Conservation (phyloP, 2,797 vertebrate species). For the Scarus forsteni region DNA sequence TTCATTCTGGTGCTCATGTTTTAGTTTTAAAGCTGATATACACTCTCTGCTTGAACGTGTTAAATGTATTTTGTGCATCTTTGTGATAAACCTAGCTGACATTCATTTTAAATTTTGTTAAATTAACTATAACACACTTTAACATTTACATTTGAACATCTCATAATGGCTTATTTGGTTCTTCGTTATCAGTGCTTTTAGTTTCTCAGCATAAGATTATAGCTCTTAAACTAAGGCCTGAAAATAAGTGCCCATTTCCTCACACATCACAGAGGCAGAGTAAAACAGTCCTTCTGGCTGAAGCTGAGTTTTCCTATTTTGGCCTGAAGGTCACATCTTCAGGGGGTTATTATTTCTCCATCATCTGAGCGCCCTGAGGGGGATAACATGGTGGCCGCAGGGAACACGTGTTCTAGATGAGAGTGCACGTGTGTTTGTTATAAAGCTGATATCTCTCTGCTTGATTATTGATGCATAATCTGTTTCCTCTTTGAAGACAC, state of each 20-base stretch:
- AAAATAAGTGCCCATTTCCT: constrained; percentile 13
- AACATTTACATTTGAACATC: too few species aligned
- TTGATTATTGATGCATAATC: neutral
- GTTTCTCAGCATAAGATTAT: too few species aligned
- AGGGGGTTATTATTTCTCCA: constrained; percentile 27
- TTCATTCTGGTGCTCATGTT: too few species aligned
- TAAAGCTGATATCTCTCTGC: neutral
- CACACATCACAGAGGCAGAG: neutral
- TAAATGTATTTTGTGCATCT: too few species aligned
- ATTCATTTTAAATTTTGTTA: too few species aligned
- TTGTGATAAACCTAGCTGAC: too few species aligned
- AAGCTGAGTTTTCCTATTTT: constrained; percentile 9
- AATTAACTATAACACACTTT: too few species aligned
- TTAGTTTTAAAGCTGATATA: too few species aligned
- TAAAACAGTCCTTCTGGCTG: neutral
- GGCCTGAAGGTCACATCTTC: constrained; percentile 40
- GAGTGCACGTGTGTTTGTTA: constrained; percentile 8
- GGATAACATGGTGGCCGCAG: constrained; percentile 15
- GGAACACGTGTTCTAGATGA: constrained; percentile 12
- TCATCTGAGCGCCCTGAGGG: constrained; percentile 18
- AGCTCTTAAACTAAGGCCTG: neutral
- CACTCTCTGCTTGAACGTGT: too few species aligned
- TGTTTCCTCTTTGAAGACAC: constrained; percentile 26
- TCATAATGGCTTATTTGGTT: too few species aligned
- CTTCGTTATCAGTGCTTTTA: too few species aligned